Conservation (phyloP, 2,888 invertebrate species). For the Lymantria dispar region DNA sequence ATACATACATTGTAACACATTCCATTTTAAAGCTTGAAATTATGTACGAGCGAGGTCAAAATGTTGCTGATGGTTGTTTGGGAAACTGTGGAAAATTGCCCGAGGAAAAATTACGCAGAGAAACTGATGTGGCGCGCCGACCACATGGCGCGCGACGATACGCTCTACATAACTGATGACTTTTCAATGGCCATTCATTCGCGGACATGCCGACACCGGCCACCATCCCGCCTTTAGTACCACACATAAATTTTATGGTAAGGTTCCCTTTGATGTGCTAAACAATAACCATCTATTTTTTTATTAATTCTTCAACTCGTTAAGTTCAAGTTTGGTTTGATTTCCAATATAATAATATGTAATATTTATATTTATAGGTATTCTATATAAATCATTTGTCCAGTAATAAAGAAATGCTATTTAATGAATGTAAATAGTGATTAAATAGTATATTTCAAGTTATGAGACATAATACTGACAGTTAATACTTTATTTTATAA, state of each 20-base stretch:
- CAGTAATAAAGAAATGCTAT: too few species aligned
- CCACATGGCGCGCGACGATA: slow-evolving; percentile 76
- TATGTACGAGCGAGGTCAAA: slow-evolving; percentile 55
- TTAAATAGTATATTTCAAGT: too few species aligned
- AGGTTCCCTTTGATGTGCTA: too few species aligned
- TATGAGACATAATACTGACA: too few species aligned
- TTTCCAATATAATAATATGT: too few species aligned
- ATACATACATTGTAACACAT: background rate
- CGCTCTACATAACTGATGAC: slow-evolving; percentile 80
- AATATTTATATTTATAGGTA: too few species aligned
- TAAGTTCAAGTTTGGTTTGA: too few species aligned
- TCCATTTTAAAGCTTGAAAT: slow-evolving; percentile 22
- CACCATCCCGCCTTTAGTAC: slow-evolving; percentile 39
- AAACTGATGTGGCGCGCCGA: slow-evolving; percentile 44
- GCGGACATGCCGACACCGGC: slow-evolving; percentile 51
- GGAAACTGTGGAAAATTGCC: slow-evolving; percentile 69
- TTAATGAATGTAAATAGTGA: too few species aligned
- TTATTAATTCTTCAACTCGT: too few species aligned
- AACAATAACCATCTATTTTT: too few species aligned
- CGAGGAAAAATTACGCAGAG: slow-evolving; percentile 71
- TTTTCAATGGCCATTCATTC: slow-evolving; percentile 80
- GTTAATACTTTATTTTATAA: too few species aligned
- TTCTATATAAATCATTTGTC: too few species aligned
- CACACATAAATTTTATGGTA: slow-evolving; percentile 43
- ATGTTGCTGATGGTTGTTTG: slow-evolving; percentile 58